Evolutionary conservation across 2,888 invertebrate species (phyloP).

Genomic region (Suillia variegata): DNA sequence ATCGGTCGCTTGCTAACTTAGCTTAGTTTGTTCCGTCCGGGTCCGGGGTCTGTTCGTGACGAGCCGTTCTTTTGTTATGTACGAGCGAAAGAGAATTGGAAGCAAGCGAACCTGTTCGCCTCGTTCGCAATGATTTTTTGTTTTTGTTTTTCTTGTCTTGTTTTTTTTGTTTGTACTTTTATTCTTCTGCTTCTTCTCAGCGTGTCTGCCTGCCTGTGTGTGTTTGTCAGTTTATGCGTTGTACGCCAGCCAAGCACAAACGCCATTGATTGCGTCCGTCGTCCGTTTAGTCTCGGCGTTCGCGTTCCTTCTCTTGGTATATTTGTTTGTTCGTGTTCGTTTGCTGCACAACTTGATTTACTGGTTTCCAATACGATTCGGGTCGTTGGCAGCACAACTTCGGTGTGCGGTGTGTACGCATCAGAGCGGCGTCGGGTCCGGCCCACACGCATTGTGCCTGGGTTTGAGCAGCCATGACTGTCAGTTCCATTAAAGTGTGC

Average conservation of each 20-base stretch:
- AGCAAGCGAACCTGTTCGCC: slow-evolving; percentile 52
- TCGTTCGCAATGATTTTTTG: slow-evolving; percentile 23
- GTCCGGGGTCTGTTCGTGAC: slow-evolving; percentile 61
- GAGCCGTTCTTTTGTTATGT: slow-evolving; percentile 62
- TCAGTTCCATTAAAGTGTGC: not conserved
- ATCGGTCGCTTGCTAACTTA: no score
- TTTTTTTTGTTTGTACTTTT: no score
- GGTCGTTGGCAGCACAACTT: slow-evolving; percentile 20
- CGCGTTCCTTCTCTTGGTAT: not conserved
- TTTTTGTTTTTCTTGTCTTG: slow-evolving; percentile 20
- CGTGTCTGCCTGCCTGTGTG: slow-evolving; percentile 20
- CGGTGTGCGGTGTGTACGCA: slow-evolving; percentile 23
- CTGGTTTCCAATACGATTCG: slow-evolving; percentile 30
- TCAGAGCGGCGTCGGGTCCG: slow-evolving; percentile 34
- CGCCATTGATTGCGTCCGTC: slow-evolving; percentile 37
- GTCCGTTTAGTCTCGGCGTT: not conserved
- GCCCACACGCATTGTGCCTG: slow-evolving; percentile 43
- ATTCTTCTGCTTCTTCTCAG: no score
- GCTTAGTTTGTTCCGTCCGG: slow-evolving; percentile 35
- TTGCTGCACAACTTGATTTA: slow-evolving; percentile 33
- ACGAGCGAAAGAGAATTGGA: slow-evolving; percentile 43
- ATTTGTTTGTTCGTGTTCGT: not conserved
- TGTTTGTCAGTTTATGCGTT: not conserved
- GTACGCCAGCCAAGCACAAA: slow-evolving; percentile 25
- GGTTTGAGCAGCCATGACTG: slow-evolving; percentile 32